Percentiles rank a stretch among this genome's conserved stretches.
Conservation (phyloP, 2,113 vertebrate genomes). For the Serilophus lunatus region DNA sequence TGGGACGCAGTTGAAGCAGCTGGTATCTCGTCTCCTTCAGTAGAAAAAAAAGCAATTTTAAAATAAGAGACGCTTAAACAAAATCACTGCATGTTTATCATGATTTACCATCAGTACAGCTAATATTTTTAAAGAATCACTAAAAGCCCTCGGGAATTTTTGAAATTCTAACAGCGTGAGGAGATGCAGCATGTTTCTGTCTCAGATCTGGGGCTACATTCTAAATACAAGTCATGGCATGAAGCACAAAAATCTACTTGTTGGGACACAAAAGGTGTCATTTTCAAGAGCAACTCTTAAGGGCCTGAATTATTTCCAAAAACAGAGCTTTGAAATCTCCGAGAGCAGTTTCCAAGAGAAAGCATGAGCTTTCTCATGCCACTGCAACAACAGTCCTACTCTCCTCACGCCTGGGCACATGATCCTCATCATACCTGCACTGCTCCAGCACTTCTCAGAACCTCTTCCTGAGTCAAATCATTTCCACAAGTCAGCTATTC, state of each 20-base stretch:
- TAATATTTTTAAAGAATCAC: background rate
- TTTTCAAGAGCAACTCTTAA: background rate
- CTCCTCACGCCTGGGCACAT: background rate
- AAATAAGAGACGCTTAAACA: background rate
- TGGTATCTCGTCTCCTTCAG: conserved; percentile 78
- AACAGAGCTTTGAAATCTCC: background rate
- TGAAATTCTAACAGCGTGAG: background rate
- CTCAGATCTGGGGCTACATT: background rate
- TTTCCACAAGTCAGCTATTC: background rate
- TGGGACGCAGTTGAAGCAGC: conserved; percentile 76
- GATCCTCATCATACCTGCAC: background rate
- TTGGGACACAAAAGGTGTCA: background rate
- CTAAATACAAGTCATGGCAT: background rate
- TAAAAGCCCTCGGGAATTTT: background rate
- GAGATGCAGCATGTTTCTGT: background rate
- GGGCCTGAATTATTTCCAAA: background rate
- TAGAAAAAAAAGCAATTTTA: background rate
- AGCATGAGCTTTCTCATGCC: background rate
- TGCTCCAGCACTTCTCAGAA: background rate
- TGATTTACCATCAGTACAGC: background rate
- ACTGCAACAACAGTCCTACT: background rate
- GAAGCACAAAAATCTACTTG: background rate
- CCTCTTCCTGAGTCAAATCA: accelerated
- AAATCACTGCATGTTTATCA: background rate
- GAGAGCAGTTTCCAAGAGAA: background rate